Percentiles rank a stretch among this genome's conserved stretches.
Conservation (phyloP, 2,797 vertebrate species). For the Leuciscus waleckii region DNA sequence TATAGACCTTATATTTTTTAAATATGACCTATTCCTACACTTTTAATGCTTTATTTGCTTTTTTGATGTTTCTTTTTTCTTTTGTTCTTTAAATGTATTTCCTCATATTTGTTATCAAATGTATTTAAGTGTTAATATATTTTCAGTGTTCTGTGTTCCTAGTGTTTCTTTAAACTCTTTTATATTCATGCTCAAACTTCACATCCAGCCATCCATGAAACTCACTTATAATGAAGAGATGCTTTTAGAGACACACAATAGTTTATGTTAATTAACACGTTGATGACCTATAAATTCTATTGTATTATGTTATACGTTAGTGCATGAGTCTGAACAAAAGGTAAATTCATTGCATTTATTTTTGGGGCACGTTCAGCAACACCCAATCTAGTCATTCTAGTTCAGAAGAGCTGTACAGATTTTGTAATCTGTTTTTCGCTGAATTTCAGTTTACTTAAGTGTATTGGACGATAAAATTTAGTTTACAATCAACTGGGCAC, state of each 20-base stretch:
- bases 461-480: background rate
- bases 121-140: background rate
- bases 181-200: conserved; percentile 16
- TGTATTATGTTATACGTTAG: conserved; percentile 2
- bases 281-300: conserved; percentile 1
- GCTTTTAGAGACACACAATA: conserved; percentile 18
- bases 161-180: background rate
- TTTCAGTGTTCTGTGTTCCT: background rate
- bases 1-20: background rate
- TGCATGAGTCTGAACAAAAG: conserved; percentile 14
- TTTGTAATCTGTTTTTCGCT: background rate
- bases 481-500: background rate
- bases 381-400: background rate
- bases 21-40: background rate
- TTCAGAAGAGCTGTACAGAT: background rate
- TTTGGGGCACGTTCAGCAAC: background rate
- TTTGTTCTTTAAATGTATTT: background rate
- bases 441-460: background rate
- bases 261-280: conserved; percentile 22
- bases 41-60: background rate
- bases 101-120: background rate
- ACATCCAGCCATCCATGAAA: conserved; percentile 47
- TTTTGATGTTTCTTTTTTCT: background rate
- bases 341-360: background rate
- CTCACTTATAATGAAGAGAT: background rate